Conservation (phyloP, 2,113 vertebrate species). For the Cryptotis parvus region DNA sequence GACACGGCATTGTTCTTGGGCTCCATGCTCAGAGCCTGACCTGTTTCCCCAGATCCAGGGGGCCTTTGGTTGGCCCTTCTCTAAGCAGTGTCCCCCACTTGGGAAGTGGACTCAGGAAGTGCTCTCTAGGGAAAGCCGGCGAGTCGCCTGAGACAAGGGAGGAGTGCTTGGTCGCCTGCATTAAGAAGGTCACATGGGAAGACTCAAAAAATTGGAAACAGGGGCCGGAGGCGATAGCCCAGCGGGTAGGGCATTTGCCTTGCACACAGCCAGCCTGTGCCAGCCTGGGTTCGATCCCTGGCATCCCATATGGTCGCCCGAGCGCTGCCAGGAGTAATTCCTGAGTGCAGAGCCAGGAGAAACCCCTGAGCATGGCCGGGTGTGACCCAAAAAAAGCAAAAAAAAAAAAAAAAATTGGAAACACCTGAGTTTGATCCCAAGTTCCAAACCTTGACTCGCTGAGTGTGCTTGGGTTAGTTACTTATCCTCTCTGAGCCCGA, state of each 20-base stretch:
- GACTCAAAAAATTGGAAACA: not conserved
- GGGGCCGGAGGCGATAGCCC: no score
- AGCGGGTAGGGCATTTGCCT: no score
- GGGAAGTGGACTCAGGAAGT: not conserved
- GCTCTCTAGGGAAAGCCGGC: constrained; percentile 20
- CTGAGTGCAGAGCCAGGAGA: no score
- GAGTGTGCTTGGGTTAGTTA: not conserved
- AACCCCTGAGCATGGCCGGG: no score
- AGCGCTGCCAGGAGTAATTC: no score
- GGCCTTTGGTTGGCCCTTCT: not conserved
- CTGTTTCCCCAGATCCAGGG: constrained; percentile 20
- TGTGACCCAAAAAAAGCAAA: no score
- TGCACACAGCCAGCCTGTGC: no score
- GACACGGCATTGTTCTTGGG: constrained; percentile 76
- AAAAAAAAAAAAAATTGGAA: no score
- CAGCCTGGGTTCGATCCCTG: no score
- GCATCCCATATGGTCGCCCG: no score
- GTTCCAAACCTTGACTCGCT: not conserved
- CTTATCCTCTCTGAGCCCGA: constrained; percentile 13
- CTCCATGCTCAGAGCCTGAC: not conserved
- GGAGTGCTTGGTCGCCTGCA: constrained; percentile 63
- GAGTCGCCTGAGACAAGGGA: constrained; percentile 68
- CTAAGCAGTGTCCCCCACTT: not conserved
- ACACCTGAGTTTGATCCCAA: not conserved
- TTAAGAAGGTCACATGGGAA: not conserved